A percentile compares a stretch with the other conserved stretches of the same genome.
phyloP scores from a whole-genome alignment of 1,140 invertebrate genomes.

The Hestina assimilis region DNA sequence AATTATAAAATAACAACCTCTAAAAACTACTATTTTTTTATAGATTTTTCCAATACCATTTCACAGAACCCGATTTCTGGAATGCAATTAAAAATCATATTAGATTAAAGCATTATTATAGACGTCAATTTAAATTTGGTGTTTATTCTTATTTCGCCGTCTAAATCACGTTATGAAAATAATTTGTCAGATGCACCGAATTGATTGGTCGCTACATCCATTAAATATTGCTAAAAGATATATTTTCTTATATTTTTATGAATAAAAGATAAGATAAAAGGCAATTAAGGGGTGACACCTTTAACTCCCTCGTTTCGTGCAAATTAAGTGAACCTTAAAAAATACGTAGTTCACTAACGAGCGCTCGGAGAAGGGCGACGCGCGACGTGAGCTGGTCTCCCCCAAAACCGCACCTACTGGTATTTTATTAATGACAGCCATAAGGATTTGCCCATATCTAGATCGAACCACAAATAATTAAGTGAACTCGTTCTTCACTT shows the following conservation, averaged over 20 bases:
- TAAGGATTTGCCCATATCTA: constrained; percentile 3
- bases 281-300: constrained; percentile 3
- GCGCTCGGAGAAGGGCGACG: background rate
- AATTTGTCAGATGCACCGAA: too few relatives aligned
- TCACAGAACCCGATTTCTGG: too few relatives aligned
- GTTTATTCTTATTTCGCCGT: too few relatives aligned
- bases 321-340: constrained; percentile 13
- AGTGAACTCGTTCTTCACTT: background rate
- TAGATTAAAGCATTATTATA: too few relatives aligned
- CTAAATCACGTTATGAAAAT: too few relatives aligned
- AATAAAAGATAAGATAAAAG: constrained; percentile 1
- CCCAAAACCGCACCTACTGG: constrained; percentile 2
- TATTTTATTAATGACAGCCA: background rate
- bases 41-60: too few relatives aligned
- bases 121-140: too few relatives aligned
- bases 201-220: background rate
- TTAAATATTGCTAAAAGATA: background rate
- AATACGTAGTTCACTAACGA: constrained; percentile 2
- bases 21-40: too few relatives aligned
- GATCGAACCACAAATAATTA: background rate
- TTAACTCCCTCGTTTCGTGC: constrained; percentile 4
- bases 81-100: too few relatives aligned
- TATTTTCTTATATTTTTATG: background rate
- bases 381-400: background rate
- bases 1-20: background rate